Conservation (phyloP, 2,113 vertebrate species). For the Dasypus novemcinctus region DNA sequence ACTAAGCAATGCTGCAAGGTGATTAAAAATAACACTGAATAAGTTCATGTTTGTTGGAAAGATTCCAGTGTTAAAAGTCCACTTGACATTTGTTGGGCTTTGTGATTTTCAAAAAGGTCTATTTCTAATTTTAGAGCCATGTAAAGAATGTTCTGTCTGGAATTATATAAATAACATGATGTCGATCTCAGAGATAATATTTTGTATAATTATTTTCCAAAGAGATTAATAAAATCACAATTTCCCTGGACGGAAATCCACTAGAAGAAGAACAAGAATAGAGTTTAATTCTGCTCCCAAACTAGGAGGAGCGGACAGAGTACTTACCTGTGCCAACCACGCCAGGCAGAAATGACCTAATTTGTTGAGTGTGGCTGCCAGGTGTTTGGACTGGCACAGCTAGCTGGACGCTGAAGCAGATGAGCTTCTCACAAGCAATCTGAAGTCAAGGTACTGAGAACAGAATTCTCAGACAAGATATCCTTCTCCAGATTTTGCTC, state of each 20-base stretch:
- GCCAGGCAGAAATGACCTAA: background rate
- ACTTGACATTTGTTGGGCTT: background rate
- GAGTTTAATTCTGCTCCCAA: background rate
- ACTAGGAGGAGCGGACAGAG: background rate
- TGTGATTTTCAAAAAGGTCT: background rate
- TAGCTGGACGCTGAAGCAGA: background rate
- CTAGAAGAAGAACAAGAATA: background rate
- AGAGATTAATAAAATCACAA: background rate
- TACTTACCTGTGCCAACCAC: background rate
- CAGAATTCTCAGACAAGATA: background rate
- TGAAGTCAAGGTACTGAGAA: background rate
- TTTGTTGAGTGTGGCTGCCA: background rate
- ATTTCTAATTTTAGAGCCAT: constrained; percentile 42
- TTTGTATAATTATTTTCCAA: background rate
- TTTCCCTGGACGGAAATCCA: background rate
- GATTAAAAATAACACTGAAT: constrained; percentile 26
- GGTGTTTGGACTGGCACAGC: background rate
- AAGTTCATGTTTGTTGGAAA: background rate
- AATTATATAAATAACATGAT: background rate
- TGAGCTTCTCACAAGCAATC: background rate
- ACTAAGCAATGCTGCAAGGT: background rate
- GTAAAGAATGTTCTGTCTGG: background rate
- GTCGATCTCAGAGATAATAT: background rate
- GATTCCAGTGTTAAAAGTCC: background rate
- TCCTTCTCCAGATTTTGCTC: background rate